Percentiles rank a stretch among this genome's conserved stretches.
Evolutionary conservation across 2,888 invertebrate genomes (phyloP).

Genomic region (Bruchidius siliquastri): DNA sequence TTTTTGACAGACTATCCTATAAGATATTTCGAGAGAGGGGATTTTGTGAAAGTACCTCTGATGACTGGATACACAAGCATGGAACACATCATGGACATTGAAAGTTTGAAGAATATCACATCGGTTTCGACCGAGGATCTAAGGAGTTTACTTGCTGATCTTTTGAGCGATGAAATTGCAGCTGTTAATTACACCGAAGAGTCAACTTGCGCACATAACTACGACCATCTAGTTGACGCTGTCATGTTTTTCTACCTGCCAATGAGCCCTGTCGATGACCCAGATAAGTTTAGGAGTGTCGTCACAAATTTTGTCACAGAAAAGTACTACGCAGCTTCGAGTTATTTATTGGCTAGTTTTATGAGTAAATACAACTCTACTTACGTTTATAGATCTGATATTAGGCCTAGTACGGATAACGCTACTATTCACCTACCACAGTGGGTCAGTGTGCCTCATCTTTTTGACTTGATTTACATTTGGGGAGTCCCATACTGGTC

Average conservation of each 20-base stretch:
- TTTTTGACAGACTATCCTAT: conserved; percentile 67
- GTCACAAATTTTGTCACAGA: conserved; percentile 72
- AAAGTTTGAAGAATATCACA: conserved; percentile 55
- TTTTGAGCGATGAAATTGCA: conserved; percentile 58
- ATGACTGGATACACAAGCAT: conserved; percentile 71
- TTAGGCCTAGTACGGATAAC: conserved; percentile 62
- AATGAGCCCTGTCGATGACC: conserved; percentile 59
- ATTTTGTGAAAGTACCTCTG: conserved; percentile 64
- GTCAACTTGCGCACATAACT: conserved; percentile 53
- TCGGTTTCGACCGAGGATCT: conserved; percentile 48
- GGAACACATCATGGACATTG: conserved; percentile 67
- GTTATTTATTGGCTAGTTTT: conserved; percentile 63
- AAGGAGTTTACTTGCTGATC: conserved; percentile 56
- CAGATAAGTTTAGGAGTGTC: conserved; percentile 57
- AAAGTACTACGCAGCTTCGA: conserved; percentile 65
- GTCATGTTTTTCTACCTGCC: conserved; percentile 74
- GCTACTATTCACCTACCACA: conserved; percentile 64
- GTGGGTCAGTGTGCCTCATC: conserved; percentile 78
- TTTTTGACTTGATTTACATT: conserved; percentile 75
- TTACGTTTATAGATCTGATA: conserved; percentile 72
- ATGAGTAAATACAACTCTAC: conserved; percentile 57
- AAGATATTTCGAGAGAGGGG: conserved; percentile 57
- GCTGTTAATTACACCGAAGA: conserved; percentile 51
- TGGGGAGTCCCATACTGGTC: conserved; percentile 77
- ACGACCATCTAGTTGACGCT: conserved; percentile 65